Evolutionary conservation across 2,888 invertebrate genomes (phyloP), one percentile per base, ranked within the genome.

Genomic region (Agriopis marginaria): DNA sequence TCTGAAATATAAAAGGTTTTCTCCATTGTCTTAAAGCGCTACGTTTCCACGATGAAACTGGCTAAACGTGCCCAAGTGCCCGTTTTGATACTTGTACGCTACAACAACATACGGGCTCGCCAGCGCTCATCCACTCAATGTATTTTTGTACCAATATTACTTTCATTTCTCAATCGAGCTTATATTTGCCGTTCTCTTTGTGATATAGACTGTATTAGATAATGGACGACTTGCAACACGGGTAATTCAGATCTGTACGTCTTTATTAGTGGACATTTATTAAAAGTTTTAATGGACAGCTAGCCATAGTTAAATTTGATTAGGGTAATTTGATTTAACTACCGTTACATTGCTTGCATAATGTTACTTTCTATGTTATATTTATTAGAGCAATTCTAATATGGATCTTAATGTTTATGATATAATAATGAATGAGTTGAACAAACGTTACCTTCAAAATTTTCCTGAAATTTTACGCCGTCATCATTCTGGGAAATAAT

Each of bases 1-100:
- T 89, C 89, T 87, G 83, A 78, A 86, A 86, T 88, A 87, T 89
- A 87, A 89, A 88, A 88, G 88, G 82, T 87, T 90, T 86, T 86
- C 87, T 85, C 82, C 82, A 87, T 91, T 92, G 92, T 92, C 88
- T 91, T 87, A 86, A 89, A 85, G 85, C 83, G 81, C 80, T 70
- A 73, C 70, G 80, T 79, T 82, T 82, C 80, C 82, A 80, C 79
- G 79, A 82, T 82, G 80, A 78, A 86, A 82, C 82, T 78, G 78
- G 83, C 83, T 82, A 84, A 84, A 88, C 92, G 93, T 93, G 92
- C 88, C 81, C 86, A 88, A 92, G 92, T 89, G 86, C 82, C 81
- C 75, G 78, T 80, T 77, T 75, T 73, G 80, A 69, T 77, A 65
- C 68, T 79, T 60, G 58, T 66, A 62, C 60, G 56, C 66, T 62